These are phyloP conservation scores for Philaenus spumarius DNA, from an alignment of 1,140 invertebrate genomes.

Conservation along the genomic window DNA sequence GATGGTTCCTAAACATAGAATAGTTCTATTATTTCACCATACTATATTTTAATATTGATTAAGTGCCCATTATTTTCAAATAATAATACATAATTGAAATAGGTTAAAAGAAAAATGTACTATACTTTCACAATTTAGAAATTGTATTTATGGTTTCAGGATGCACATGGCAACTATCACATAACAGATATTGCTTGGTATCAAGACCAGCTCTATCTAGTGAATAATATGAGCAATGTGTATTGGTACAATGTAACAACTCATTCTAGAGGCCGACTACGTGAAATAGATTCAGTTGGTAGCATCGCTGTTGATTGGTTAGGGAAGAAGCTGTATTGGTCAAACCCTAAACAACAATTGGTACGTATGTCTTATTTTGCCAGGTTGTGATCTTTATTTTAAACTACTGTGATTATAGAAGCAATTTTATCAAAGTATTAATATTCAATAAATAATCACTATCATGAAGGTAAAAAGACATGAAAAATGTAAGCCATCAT, in stretches of 20 bases:
- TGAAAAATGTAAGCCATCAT: no score
- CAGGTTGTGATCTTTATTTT: no score
- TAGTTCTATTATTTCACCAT: no score
- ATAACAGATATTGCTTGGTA: conserved; percentile 63
- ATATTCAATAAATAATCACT: no score
- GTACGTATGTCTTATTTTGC: conserved; percentile 42
- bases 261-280: conserved; percentile 46
- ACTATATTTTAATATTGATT: not conserved
- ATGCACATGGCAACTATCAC: conserved; percentile 39
- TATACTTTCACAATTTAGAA: no score
- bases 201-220: conserved; percentile 60
- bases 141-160: conserved; percentile 17
- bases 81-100: not conserved
- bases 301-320: conserved; percentile 84
- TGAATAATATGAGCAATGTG: conserved; percentile 63
- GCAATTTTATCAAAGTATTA: no score
- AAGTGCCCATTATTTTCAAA: not conserved
- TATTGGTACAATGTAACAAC: conserved; percentile 62
- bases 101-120: not conserved
- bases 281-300: conserved; percentile 61
- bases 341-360: conserved; percentile 72
- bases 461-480: no score
- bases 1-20: no score
- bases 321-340: conserved; percentile 83
- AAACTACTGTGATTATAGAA: no score